Evolutionary conservation across 1,140 invertebrate species (phyloP).

Genomic region (Heliconius hewitsoni): DNA sequence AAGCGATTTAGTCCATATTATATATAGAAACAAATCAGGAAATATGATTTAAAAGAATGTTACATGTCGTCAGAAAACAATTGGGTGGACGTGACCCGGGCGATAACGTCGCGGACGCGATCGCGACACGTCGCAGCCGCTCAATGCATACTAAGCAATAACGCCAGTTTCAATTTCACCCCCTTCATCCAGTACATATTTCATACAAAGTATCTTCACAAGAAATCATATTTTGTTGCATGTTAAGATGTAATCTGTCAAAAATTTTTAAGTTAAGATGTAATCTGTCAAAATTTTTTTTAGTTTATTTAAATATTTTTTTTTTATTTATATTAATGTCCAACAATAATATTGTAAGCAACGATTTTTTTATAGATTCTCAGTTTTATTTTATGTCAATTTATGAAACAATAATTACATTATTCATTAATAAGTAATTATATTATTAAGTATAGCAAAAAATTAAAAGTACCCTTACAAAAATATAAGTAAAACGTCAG

Average conservation of each 20-base stretch:
- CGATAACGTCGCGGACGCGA: constrained; percentile 64
- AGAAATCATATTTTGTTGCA: constrained; percentile 40
- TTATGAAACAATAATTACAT: too few species aligned
- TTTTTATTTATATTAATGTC: too few species aligned
- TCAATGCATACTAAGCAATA: constrained; percentile 79
- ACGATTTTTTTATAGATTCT: too few species aligned
- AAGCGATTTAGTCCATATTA: constrained; percentile 55
- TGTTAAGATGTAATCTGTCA: constrained; percentile 32
- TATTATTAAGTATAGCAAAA: too few species aligned
- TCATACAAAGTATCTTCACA: constrained; percentile 42
- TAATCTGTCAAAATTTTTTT: constrained; percentile 26
- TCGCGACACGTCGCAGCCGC: constrained; percentile 65
- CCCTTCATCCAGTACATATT: constrained; percentile 57
- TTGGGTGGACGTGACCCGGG: constrained; percentile 74
- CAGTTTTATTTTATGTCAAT: too few species aligned
- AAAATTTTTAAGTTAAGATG: constrained; percentile 30
- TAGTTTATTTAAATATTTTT: too few species aligned
- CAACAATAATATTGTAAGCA: too few species aligned
- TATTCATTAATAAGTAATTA: too few species aligned
- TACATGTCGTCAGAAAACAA: constrained; percentile 80
- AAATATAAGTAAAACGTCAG: too few species aligned
- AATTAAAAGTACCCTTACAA: too few species aligned
- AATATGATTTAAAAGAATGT: constrained; percentile 78
- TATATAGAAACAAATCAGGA: constrained; percentile 64
- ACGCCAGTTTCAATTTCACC: constrained; percentile 75